A percentile compares a stretch with the other conserved stretches of the same genome.
phyloP scores from a whole-genome alignment of 2,888 invertebrate species.

The Drosophila yooni region DNA sequence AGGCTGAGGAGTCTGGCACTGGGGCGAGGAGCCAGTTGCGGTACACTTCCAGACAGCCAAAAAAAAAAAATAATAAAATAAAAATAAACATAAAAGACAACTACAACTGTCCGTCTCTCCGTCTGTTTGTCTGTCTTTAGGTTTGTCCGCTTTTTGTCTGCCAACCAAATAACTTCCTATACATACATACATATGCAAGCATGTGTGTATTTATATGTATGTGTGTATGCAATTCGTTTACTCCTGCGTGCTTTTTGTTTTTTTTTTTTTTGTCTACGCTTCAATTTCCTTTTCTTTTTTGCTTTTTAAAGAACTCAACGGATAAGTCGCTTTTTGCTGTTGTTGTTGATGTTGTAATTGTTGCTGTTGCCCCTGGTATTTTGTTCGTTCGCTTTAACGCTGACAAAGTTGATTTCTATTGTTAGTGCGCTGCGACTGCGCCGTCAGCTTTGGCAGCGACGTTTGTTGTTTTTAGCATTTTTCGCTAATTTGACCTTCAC shows the following conservation, averaged over 20 bases:
- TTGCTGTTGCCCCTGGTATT: constrained; percentile 35
- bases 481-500: constrained; percentile 85
- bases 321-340: constrained; percentile 16
- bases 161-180: constrained; percentile 6
- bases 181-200: background rate
- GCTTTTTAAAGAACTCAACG: constrained; percentile 14
- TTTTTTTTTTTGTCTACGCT: constrained; percentile 63
- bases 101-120: constrained; percentile 43
- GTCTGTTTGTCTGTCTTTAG: constrained; percentile 12
- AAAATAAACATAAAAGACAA: constrained; percentile 31
- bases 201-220: background rate
- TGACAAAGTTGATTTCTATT: constrained; percentile 79
- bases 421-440: constrained; percentile 54
- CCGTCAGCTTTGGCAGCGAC: constrained; percentile 18
- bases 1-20: constrained; percentile 10
- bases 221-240: constrained; percentile 11
- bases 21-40: background rate
- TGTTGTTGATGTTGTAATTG: constrained; percentile 12
- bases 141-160: constrained; percentile 12
- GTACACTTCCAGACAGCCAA: constrained; percentile 27
- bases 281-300: constrained; percentile 32
- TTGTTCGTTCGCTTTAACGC: constrained; percentile 45
- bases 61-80: constrained; percentile 21
- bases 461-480: constrained; percentile 52
- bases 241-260: constrained; percentile 11